Percentiles rank a stretch among this genome's conserved stretches.
Evolutionary conservation across 2,113 vertebrate genomes (phyloP).

Genomic region (Ciconia stormi): DNA sequence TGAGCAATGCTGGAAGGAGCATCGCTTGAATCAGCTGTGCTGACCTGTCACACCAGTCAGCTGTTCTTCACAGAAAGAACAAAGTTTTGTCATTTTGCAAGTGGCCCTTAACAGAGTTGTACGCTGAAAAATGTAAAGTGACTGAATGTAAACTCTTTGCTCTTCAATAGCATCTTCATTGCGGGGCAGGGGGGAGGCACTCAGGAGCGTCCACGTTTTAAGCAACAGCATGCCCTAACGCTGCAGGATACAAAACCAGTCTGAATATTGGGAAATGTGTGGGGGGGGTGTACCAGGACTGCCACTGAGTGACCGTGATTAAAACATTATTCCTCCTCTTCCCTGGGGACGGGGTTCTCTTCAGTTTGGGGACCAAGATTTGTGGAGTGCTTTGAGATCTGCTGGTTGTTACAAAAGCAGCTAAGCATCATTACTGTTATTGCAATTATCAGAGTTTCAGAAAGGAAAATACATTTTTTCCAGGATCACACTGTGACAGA

Average conservation of each 20-base stretch:
- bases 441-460: not conserved
- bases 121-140: not conserved
- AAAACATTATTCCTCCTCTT: not conserved
- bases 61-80: not conserved
- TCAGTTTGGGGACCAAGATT: not conserved
- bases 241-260: not conserved
- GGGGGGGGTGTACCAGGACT: not conserved
- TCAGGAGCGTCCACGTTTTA: not conserved
- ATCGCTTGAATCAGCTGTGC: not conserved
- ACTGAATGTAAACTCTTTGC: not conserved
- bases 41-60: not conserved
- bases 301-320: rapidly evolving
- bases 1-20: not conserved
- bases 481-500: not conserved
- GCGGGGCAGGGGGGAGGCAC: too few species aligned
- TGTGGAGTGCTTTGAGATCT: not conserved
- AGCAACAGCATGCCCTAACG: not conserved
- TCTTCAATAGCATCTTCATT: not conserved
- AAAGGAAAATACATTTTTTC: not conserved
- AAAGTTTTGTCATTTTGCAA: not conserved
- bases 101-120: not conserved
- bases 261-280: not conserved
- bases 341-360: not conserved
- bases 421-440: not conserved
- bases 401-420: not conserved